phyloP scores from a whole-genome alignment of 2,113 vertebrate genomes.

The Dasypus novemcinctus region DNA sequence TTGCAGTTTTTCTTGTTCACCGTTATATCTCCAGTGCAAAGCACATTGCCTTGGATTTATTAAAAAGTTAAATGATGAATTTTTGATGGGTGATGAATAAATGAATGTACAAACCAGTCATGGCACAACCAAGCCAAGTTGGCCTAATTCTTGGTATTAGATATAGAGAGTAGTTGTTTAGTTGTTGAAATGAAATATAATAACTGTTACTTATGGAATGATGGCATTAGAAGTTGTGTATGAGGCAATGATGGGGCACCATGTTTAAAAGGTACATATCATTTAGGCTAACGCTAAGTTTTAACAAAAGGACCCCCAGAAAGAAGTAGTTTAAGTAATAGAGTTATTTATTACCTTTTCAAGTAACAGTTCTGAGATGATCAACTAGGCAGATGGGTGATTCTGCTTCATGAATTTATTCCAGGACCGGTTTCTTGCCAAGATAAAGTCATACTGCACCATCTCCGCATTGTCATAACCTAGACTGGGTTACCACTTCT shows the following conservation, averaged over 20 bases:
- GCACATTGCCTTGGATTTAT: not conserved
- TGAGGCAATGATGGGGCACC: not conserved
- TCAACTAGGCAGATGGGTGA: not conserved
- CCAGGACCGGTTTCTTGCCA: not conserved
- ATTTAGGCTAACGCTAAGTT: conserved; percentile 29
- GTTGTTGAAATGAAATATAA: not conserved
- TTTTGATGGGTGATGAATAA: not conserved
- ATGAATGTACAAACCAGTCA: not conserved
- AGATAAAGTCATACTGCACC: not conserved
- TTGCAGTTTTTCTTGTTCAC: not conserved
- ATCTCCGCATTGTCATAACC: not conserved
- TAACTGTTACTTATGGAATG: not conserved
- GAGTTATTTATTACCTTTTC: conserved; percentile 2
- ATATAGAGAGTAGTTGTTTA: not conserved
- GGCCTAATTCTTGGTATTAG: not conserved
- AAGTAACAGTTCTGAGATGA: not conserved
- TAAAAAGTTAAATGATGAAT: not conserved
- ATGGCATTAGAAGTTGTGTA: not conserved
- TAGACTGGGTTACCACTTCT: not conserved
- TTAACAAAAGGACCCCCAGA: not conserved
- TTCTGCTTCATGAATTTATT: not conserved
- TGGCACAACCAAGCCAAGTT: not conserved
- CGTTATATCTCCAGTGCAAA: not conserved
- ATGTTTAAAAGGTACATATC: not conserved
- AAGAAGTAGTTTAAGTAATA: not conserved